These are phyloP conservation scores for Muscidifurax raptorellus DNA, from an alignment of 1,140 invertebrate genomes.

Conservation along the genomic window DNA sequence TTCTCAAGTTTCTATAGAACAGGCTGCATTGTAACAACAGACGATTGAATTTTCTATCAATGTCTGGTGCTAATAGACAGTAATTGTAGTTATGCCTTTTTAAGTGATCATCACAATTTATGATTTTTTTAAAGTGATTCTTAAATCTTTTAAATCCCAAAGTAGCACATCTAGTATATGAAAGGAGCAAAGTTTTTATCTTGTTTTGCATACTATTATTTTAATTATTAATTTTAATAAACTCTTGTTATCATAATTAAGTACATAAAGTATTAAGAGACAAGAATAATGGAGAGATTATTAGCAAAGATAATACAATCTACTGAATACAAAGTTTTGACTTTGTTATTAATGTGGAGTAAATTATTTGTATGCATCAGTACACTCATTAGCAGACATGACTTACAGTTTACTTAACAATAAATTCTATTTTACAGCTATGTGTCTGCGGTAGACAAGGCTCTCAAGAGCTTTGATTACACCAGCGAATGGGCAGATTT, in stretches of 20 bases:
- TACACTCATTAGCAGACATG: not conserved
- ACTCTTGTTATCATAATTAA: no score
- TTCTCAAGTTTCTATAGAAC: not conserved
- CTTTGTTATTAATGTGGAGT: not conserved
- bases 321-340: not conserved
- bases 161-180: not conserved
- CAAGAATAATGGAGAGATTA: slow-evolving; percentile 14
- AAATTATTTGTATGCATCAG: not conserved
- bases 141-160: not conserved
- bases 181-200: no score
- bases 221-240: no score
- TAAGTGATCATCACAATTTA: slow-evolving; percentile 15
- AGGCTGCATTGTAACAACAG: not conserved
- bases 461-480: slow-evolving; percentile 93
- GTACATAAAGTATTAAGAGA: not conserved
- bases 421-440: slow-evolving; percentile 74
- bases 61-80: slow-evolving; percentile 11
- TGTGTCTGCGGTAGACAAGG: slow-evolving; percentile 90
- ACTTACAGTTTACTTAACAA: slow-evolving; percentile 2
- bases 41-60: slow-evolving; percentile 5
- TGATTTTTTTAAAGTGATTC: not conserved
- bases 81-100: slow-evolving; percentile 3
- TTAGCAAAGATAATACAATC: not conserved
- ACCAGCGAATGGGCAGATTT: slow-evolving; percentile 97
- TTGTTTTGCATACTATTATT: no score